Evolutionary conservation across 2,113 vertebrate species (phyloP).

Genomic region (Rhinopithecus roxellana): DNA sequence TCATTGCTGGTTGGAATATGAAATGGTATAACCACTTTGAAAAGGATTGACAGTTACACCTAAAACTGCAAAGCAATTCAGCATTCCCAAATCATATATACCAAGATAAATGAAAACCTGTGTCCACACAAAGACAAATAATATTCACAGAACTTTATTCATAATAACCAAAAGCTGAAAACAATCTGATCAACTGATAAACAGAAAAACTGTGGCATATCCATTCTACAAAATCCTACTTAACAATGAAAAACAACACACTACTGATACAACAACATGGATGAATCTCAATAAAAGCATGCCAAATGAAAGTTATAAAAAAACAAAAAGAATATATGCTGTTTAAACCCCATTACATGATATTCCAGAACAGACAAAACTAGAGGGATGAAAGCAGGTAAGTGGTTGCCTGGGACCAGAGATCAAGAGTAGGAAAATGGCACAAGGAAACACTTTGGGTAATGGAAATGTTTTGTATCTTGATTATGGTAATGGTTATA

Average conservation of each 20-base stretch:
- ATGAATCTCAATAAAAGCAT: neutral
- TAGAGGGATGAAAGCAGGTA: neutral
- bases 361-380: neutral
- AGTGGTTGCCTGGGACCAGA: neutral
- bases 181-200: neutral
- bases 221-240: neutral
- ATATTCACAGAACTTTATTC: neutral
- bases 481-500: neutral
- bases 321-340: neutral
- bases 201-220: neutral
- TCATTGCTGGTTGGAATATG: neutral
- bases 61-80: neutral
- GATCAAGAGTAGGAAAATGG: neutral
- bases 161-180: neutral
- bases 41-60: neutral
- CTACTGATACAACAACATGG: neutral
- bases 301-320: neutral
- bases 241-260: neutral
- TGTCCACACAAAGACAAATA: neutral
- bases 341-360: neutral
- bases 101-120: slow-evolving; percentile 14
- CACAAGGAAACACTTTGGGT: neutral
- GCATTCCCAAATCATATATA: neutral
- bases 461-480: neutral
- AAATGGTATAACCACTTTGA: neutral